These are phyloP conservation scores for Paguma larvata DNA, from an alignment of 2,797 vertebrate species.

Conservation along the genomic window DNA sequence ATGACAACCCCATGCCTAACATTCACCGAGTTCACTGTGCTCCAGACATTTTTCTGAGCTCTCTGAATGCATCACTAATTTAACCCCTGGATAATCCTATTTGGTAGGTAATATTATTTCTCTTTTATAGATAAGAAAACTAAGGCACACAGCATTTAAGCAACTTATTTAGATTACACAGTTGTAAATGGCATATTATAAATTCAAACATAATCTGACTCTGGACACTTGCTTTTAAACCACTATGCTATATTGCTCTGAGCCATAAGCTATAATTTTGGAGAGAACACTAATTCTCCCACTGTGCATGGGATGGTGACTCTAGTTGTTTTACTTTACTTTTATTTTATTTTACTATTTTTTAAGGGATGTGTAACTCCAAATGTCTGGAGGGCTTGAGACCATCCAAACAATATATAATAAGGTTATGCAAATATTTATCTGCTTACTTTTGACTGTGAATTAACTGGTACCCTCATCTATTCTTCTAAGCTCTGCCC, in stretches of 20 bases:
- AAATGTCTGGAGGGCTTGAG: neutral
- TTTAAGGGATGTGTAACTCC: neutral
- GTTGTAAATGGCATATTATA: neutral
- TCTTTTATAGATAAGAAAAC: neutral
- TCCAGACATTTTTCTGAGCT: neutral
- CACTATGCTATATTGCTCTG: neutral
- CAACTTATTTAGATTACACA: neutral
- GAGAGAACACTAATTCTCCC: neutral
- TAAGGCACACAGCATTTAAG: neutral
- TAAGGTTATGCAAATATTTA: neutral
- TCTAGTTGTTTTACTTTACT: neutral
- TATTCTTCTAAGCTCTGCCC: neutral
- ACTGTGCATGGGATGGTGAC: neutral
- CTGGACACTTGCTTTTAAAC: conserved; percentile 1
- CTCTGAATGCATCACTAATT: neutral
- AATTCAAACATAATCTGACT: neutral
- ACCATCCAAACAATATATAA: neutral
- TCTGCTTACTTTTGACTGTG: neutral
- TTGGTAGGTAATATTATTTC: neutral
- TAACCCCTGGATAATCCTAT: neutral
- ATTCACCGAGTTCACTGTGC: neutral
- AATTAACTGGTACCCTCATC: neutral
- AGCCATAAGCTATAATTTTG: neutral
- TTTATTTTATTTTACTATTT: neutral
- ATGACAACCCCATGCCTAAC: neutral